These are phyloP conservation scores for Plagodis dolabraria DNA, from an alignment of 2,888 invertebrate species.

Conservation along the genomic window DNA sequence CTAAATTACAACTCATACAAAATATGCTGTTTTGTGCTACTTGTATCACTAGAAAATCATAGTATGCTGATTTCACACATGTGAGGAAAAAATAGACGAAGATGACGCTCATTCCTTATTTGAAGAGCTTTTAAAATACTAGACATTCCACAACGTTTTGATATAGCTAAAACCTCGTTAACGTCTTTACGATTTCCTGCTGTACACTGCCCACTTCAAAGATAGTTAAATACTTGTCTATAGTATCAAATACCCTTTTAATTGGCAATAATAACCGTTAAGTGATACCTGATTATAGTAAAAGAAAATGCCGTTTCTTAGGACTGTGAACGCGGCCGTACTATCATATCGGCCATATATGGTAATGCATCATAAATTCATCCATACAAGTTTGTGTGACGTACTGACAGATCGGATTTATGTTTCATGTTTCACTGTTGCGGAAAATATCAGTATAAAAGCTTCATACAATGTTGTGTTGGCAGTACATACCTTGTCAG, in stretches of 20 bases:
- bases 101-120: too few relatives aligned
- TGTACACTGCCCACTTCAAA: neutral
- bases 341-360: conserved; percentile 45
- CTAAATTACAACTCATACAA: too few relatives aligned
- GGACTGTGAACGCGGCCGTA: conserved; percentile 12
- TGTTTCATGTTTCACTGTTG: conserved; percentile 22
- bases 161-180: neutral
- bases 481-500: too few relatives aligned
- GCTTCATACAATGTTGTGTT: conserved; percentile 11
- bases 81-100: too few relatives aligned
- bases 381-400: conserved; percentile 63
- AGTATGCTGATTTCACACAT: too few relatives aligned
- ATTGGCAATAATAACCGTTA: conserved; percentile 5
- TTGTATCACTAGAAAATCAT: too few relatives aligned
- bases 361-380: conserved; percentile 64
- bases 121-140: too few relatives aligned
- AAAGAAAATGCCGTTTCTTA: conserved; percentile 22
- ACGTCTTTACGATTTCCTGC: neutral
- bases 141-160: neutral
- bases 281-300: conserved; percentile 2
- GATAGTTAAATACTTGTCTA: neutral
- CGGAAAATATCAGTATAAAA: conserved; percentile 16
- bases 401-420: conserved; percentile 44
- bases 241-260: neutral
- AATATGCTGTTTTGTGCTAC: too few relatives aligned